Evolutionary conservation across 2,888 invertebrate genomes (phyloP).

Genomic region (Leucophenga montana): DNA sequence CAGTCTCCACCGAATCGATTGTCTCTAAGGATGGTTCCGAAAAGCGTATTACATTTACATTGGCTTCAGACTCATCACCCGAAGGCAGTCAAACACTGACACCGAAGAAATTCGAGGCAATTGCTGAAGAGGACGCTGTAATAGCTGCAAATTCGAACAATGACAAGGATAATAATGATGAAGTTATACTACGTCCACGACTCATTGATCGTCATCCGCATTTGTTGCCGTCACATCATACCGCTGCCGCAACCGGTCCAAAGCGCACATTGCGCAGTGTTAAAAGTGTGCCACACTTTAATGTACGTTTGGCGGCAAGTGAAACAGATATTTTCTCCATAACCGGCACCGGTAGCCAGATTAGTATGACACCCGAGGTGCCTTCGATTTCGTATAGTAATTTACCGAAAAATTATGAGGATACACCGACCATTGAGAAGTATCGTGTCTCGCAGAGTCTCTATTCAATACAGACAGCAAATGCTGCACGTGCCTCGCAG

Average conservation of each 20-base stretch:
- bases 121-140: slow-evolving; percentile 63
- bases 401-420: slow-evolving; percentile 73
- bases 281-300: slow-evolving; percentile 71
- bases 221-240: slow-evolving; percentile 44
- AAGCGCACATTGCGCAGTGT: slow-evolving; percentile 67
- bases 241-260: slow-evolving; percentile 42
- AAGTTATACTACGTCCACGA: slow-evolving; percentile 68
- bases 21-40: slow-evolving; percentile 43
- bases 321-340: slow-evolving; percentile 73
- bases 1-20: slow-evolving; percentile 1
- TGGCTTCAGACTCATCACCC: slow-evolving; percentile 66
- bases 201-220: slow-evolving; percentile 68
- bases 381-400: slow-evolving; percentile 72
- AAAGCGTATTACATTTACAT: slow-evolving; percentile 68
- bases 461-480: slow-evolving; percentile 75
- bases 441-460: slow-evolving; percentile 72
- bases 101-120: slow-evolving; percentile 67
- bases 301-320: slow-evolving; percentile 66
- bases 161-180: slow-evolving; percentile 53
- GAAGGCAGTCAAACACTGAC: slow-evolving; percentile 66
- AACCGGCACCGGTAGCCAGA: slow-evolving; percentile 66
- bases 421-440: slow-evolving; percentile 73
- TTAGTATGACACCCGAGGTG: slow-evolving; percentile 74
- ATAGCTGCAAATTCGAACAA: slow-evolving; percentile 21
- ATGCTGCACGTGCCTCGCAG: slow-evolving; percentile 72